Evolutionary conservation across 2,113 vertebrate species (phyloP).

Genomic region (Lophochroa leadbeateri): DNA sequence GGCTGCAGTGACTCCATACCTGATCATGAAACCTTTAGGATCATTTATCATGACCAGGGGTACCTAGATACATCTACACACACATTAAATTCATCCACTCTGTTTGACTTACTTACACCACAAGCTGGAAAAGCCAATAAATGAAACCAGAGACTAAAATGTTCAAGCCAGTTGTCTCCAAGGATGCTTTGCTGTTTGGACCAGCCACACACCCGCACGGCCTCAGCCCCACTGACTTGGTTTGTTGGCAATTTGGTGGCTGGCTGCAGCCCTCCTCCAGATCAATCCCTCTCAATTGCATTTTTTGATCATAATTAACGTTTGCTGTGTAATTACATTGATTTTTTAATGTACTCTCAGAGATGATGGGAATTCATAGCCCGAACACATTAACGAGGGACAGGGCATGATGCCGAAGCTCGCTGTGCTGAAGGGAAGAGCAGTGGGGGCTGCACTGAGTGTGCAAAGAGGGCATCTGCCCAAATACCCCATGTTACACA

Average conservation of each 20-base stretch:
- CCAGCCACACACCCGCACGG: too few relatives aligned
- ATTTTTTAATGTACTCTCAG: conserved; percentile 49
- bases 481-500: fast-evolving
- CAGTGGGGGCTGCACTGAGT: background rate
- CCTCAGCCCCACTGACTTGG: background rate
- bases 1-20: background rate
- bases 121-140: background rate
- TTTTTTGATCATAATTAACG: conserved; percentile 65
- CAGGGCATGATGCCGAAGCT: fast-evolving
- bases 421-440: background rate
- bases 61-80: background rate
- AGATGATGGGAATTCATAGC: conserved; percentile 31
- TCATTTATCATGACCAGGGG: background rate
- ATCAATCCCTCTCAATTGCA: conserved; percentile 48
- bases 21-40: background rate
- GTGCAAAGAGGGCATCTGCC: background rate
- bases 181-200: background rate
- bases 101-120: background rate
- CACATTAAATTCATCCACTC: background rate
- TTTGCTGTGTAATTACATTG: conserved; percentile 63
- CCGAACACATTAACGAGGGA: fast-evolving
- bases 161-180: background rate
- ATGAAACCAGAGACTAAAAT: background rate
- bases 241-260: background rate
- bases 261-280: conserved; percentile 5